phyloP scores from a whole-genome alignment of 2,888 invertebrate species.

The Calameuta filiformis region DNA sequence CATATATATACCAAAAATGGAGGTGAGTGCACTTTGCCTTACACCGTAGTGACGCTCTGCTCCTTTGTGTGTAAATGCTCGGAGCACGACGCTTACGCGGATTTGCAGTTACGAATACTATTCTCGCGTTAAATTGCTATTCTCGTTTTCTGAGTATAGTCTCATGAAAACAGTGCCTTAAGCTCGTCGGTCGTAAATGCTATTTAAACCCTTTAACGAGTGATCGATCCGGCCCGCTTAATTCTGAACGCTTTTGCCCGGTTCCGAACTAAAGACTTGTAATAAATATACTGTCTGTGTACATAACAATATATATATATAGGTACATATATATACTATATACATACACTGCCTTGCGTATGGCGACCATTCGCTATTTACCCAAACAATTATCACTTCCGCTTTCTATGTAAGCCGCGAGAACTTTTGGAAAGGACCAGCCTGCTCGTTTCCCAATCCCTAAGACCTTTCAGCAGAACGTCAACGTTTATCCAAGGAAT shows the following conservation, averaged over 20 bases:
- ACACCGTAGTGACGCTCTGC: neutral
- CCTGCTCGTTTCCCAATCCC: neutral
- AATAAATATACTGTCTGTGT: neutral
- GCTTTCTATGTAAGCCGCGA: neutral
- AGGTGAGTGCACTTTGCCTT: neutral
- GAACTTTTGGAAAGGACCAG: neutral
- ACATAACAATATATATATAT: too few species aligned
- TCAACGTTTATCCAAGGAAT: neutral
- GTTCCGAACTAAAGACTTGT: neutral
- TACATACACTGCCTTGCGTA: neutral
- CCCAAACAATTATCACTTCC: neutral
- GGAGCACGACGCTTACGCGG: slow-evolving; percentile 24
- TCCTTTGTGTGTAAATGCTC: slow-evolving; percentile 32
- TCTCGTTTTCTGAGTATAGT: neutral
- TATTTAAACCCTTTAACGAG: neutral
- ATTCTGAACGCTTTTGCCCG: neutral
- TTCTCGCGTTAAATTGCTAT: neutral
- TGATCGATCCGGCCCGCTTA: neutral
- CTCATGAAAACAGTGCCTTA: neutral
- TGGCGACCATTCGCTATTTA: neutral
- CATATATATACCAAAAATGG: slow-evolving; percentile 1
- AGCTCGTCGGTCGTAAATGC: neutral
- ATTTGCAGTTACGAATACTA: slow-evolving; percentile 28
- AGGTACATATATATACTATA: too few species aligned
- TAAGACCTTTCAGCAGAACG: neutral